A percentile compares a stretch with the other conserved stretches of the same genome.
phyloP scores from a whole-genome alignment of 2,888 invertebrate genomes.

The Lycia hirtaria region DNA sequence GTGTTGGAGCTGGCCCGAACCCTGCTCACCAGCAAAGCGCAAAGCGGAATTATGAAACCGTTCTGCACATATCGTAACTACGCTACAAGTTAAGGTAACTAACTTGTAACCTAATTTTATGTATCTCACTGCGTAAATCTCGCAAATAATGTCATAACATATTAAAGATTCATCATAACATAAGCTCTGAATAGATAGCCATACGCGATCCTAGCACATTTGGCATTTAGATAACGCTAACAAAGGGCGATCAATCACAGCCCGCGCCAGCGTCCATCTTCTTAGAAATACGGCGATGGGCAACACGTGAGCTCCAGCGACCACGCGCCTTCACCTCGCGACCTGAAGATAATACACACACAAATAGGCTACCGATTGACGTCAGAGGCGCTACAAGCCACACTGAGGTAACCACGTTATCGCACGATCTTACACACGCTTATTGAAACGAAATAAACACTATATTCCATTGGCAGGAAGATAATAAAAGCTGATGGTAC shows the following conservation, averaged over 20 bases:
- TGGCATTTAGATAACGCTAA: slow-evolving; percentile 47
- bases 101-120: neutral
- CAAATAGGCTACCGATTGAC: slow-evolving; percentile 79
- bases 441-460: slow-evolving; percentile 47
- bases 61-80: too few relatives aligned
- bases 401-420: slow-evolving; percentile 56
- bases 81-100: too few relatives aligned
- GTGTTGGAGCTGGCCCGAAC: too few relatives aligned
- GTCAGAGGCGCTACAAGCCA: slow-evolving; percentile 60
- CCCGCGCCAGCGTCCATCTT: slow-evolving; percentile 51
- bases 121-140: neutral
- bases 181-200: slow-evolving; percentile 28
- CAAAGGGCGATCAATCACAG: slow-evolving; percentile 77
- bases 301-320: slow-evolving; percentile 60
- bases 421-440: slow-evolving; percentile 37
- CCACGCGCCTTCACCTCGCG: slow-evolving; percentile 68
- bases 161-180: slow-evolving; percentile 23
- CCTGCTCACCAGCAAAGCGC: too few relatives aligned
- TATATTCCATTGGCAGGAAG: slow-evolving; percentile 39
- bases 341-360: slow-evolving; percentile 63
- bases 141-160: slow-evolving; percentile 28
- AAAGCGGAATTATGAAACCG: too few relatives aligned
- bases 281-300: slow-evolving; percentile 62
- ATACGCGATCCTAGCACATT: slow-evolving; percentile 35
- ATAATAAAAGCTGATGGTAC: slow-evolving; percentile 28